Evolutionary conservation across 2,888 invertebrate genomes (phyloP), one percentile per base, ranked within the genome.

Genomic region (Philhelius pedissequus): DNA sequence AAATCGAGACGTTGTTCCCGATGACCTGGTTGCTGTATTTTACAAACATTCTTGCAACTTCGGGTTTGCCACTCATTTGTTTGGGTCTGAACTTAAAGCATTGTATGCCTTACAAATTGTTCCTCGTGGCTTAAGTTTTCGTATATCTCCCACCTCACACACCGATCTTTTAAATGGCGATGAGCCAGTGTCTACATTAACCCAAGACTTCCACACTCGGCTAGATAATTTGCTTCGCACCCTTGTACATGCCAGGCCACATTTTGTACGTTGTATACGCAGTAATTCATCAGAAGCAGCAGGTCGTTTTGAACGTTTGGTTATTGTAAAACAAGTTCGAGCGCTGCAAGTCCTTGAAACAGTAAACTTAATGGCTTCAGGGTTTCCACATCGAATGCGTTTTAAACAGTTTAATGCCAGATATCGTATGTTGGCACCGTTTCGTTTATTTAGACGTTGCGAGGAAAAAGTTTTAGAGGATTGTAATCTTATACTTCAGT

Each of bases 1-100:
- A 11, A 98, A 98, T 92, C 95, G 96, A 86, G 98, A 98, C 92
- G 95, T 96, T 11, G 95, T 98, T 58, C 97, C 97, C 2, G 98
- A 97, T 90, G 98, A 98, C 90, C 92, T 98, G 88, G 96, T 98
- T 1, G 96, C 96, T 0, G 97, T 97, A 2, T 98, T 98, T 92
- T 96, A 97, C 92, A 96, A 96, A 89, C 96, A 97, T 88, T 95
- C 95, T 74, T 98, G 98, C 92, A 97, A 97, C 90, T 98, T 98
- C 92, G 98, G 98, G n/a, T 98, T 98, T 91, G 98, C 97, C 0
- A 97, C 97, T 18, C 98, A 98, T 90, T 93, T 98, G n/a, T 98
- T 98, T 90, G 97, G 97, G 1, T 95, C 96, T 69, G 98, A 98
- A 91, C 92, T 98, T 83, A 97, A 97, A 92, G 95, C 96, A 2